Percentiles rank a stretch among this genome's conserved stretches.
Evolutionary conservation across 2,113 vertebrate species (phyloP).

Genomic region (Accipiter virgatus): DNA sequence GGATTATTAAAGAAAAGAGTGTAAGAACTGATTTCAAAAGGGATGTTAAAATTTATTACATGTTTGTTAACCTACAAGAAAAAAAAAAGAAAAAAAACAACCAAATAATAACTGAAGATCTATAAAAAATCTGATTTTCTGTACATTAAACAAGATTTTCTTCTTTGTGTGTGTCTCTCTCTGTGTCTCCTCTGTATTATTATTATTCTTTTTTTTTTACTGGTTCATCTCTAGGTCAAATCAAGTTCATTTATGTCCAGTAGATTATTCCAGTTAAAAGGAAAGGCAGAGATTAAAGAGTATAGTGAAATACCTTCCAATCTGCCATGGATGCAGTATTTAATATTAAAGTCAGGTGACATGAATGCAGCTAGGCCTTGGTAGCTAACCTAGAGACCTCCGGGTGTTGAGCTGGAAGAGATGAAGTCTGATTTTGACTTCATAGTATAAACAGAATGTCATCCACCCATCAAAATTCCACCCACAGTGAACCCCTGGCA

Average conservation of each 20-base stretch:
- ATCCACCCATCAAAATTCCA: constrained; percentile 74
- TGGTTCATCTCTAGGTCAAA: constrained; percentile 79
- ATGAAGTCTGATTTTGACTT: constrained; percentile 79
- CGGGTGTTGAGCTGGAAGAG: constrained; percentile 86
- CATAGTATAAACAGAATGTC: constrained; percentile 78
- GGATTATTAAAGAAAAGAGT: not conserved
- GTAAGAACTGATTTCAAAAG: not conserved
- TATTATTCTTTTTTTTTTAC: not conserved
- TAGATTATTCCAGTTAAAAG: constrained; percentile 74
- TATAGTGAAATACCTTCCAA: constrained; percentile 53
- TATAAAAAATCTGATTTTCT: not conserved
- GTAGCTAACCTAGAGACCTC: constrained; percentile 80
- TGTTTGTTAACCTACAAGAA: not conserved
- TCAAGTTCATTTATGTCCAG: constrained; percentile 75
- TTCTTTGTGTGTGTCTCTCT: not conserved
- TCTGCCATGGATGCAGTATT: constrained; percentile 45
- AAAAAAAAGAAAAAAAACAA: fast-evolving
- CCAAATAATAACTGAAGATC: not conserved
- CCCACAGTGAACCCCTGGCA: constrained; percentile 69
- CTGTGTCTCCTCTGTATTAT: not conserved
- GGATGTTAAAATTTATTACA: not conserved
- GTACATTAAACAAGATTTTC: not conserved
- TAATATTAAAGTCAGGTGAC: constrained; percentile 75
- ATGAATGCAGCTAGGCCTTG: constrained; percentile 26
- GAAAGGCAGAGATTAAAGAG: constrained; percentile 53